phyloP scores from a whole-genome alignment of 2,113 vertebrate genomes.

The Nibea coibor region DNA sequence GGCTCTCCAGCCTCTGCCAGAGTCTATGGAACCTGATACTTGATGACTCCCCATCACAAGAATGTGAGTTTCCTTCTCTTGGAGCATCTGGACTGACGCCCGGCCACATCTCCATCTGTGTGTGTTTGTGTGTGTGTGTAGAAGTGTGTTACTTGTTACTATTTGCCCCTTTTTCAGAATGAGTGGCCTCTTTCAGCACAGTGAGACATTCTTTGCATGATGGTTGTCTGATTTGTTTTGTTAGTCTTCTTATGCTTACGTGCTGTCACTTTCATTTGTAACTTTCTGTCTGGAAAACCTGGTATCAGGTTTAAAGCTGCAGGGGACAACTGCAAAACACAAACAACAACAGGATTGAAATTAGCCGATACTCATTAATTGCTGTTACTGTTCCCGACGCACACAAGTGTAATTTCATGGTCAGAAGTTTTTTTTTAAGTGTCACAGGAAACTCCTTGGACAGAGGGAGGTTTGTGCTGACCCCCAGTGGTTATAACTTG shows the following conservation, averaged over 20 bases:
- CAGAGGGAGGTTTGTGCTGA: not conserved
- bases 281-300: not conserved
- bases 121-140: conserved; percentile 59
- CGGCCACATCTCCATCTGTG: conserved; percentile 93
- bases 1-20: conserved; percentile 85
- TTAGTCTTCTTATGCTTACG: conserved; percentile 25
- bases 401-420: not conserved
- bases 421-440: not conserved
- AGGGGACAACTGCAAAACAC: not conserved
- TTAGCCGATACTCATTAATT: too few relatives aligned
- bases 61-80: conserved; percentile 96
- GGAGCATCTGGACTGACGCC: conserved; percentile 82
- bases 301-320: not conserved
- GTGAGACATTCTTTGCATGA: conserved; percentile 66
- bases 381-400: not conserved
- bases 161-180: conserved; percentile 86
- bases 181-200: conserved; percentile 74
- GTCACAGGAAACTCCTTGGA: not conserved
- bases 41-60: conserved; percentile 97
- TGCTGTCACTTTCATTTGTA: conserved; percentile 51
- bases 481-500: too few relatives aligned
- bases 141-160: conserved; percentile 80
- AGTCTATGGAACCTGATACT: conserved; percentile 98
- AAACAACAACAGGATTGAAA: not conserved
- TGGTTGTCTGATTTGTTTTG: conserved; percentile 56